Base-by-base conservation (phyloP, 2,113 vertebrate genomes). In the Xiphias gladius region DNA sequence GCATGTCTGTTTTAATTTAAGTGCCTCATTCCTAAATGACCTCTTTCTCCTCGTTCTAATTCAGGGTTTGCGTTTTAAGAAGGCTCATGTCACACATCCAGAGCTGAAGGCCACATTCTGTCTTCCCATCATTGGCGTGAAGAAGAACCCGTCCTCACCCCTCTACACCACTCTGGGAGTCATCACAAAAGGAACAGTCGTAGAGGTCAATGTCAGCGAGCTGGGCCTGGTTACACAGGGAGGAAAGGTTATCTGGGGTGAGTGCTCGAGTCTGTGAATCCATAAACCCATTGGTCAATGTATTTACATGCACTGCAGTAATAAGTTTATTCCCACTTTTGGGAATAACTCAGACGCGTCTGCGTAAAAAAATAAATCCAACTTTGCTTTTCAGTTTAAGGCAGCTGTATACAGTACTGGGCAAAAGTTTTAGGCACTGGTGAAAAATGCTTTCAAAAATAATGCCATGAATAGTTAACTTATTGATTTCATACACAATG, bases 241-340 rank as follows among this genome's bases (percentile, higher is more conserved):
- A 24, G 98, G 98, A 91, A 99, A 99, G 89, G 98, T 99, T 61
- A 97, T 99, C 88, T 99, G 98, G 98, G 98, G 98, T 99, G 93
- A 98, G 97, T 94, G 11, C 16, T 70, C 1, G 35, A 64, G 41
- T 71, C 19, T 61, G 4, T 58, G 30, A 32, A 30, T 54, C 35
- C 11, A 14, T 14, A 4, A 16, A 32, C 30, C 20, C n/a, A 2
- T 16, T 39, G 2, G 1, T 37, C 16, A 13, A 11, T 54, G 24
- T 39, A 39, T 70, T 55, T 14, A 58, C 12, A 19, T 17, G 1
- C 19, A 4, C 26, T 58, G 17, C 48, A 35, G n/a, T 19, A 17
- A 37, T 48, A 13, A 11, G 2, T 43, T 12, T 19, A 1, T 26
- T 43, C 4, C 28, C 28, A 7, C n/a, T 26, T 37, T 64, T 32